A percentile compares a stretch with the other conserved stretches of the same genome.
These are phyloP conservation scores for Eudasyphora cyanicolor DNA, from an alignment of 2,888 invertebrate genomes.

Conservation along the genomic window DNA sequence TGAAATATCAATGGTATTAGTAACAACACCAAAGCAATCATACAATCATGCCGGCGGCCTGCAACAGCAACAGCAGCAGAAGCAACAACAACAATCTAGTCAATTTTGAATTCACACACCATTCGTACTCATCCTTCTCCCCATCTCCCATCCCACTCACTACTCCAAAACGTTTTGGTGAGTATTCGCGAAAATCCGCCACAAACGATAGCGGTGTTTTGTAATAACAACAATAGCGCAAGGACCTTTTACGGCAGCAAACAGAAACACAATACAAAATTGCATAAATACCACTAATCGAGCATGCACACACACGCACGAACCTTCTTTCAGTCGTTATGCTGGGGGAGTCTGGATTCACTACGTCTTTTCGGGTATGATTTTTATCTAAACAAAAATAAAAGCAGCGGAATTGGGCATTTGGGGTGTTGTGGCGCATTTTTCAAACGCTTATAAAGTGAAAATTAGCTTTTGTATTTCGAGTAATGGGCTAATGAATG, in stretches of 20 bases:
- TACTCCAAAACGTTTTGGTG: slow-evolving; percentile 23
- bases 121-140: not conserved
- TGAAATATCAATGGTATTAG: slow-evolving; percentile 65
- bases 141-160: not conserved
- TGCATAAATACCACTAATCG: slow-evolving; percentile 65
- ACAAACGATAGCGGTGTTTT: slow-evolving; percentile 48
- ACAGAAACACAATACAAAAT: slow-evolving; percentile 40
- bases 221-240: slow-evolving; percentile 42
- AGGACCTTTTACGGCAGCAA: slow-evolving; percentile 36
- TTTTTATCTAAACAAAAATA: not conserved
- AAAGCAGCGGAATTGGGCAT: not conserved
- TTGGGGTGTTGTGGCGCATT: not conserved
- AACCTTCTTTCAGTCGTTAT: slow-evolving; percentile 19
- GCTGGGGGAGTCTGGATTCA: not conserved
- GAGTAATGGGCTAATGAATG: not conserved
- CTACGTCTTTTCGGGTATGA: not conserved
- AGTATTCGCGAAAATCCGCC: slow-evolving; percentile 47
- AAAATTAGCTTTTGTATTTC: slow-evolving; percentile 46
- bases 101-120: no score
- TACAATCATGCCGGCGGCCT: slow-evolving; percentile 13
- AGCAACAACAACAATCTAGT: not conserved
- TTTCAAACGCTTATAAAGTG: slow-evolving; percentile 28
- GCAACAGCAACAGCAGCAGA: slow-evolving; percentile 1
- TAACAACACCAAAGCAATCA: slow-evolving; percentile 43
- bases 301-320: slow-evolving; percentile 28